phyloP scores from a whole-genome alignment of 2,888 invertebrate genomes.

The Cheilosia vulpina region DNA sequence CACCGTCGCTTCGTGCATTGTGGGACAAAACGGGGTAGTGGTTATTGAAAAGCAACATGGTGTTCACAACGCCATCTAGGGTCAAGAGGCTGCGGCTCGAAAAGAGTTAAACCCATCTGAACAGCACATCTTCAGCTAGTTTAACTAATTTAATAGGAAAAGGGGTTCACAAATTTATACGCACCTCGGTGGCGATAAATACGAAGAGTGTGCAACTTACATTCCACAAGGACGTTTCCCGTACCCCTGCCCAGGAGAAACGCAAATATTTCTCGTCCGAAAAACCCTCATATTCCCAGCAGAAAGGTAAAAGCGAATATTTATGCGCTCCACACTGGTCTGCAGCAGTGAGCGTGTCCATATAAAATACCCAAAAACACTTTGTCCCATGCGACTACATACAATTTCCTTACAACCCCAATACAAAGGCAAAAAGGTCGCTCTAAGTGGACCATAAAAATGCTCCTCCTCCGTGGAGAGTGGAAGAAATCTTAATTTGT shows the following conservation, averaged over 20 bases:
- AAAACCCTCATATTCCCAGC: neutral
- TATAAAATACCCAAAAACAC: neutral
- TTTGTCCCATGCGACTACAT: neutral
- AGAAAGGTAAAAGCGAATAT: neutral
- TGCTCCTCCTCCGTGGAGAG: neutral
- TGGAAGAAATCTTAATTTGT: constrained; percentile 39
- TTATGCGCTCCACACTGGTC: neutral
- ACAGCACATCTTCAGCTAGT: neutral
- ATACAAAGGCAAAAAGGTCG: constrained; percentile 10
- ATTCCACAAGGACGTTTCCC: neutral
- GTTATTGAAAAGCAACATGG: too few relatives aligned
- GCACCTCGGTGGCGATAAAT: neutral
- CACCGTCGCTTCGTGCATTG: too few relatives aligned
- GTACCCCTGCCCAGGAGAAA: neutral
- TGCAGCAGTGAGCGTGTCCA: neutral
- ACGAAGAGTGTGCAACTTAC: neutral
- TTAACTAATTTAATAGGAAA: neutral
- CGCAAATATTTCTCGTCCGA: neutral
- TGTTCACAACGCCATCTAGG: too few relatives aligned
- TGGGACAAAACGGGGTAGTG: too few relatives aligned
- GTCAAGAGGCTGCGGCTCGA: too few relatives aligned
- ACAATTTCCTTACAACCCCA: neutral
- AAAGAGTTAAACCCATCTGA: too few relatives aligned
- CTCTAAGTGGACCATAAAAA: neutral
- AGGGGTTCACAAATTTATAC: neutral